Evolutionary conservation across 2,797 vertebrate species (phyloP), one percentile per base, ranked within the genome.

Genomic region (Periparus ater): DNA sequence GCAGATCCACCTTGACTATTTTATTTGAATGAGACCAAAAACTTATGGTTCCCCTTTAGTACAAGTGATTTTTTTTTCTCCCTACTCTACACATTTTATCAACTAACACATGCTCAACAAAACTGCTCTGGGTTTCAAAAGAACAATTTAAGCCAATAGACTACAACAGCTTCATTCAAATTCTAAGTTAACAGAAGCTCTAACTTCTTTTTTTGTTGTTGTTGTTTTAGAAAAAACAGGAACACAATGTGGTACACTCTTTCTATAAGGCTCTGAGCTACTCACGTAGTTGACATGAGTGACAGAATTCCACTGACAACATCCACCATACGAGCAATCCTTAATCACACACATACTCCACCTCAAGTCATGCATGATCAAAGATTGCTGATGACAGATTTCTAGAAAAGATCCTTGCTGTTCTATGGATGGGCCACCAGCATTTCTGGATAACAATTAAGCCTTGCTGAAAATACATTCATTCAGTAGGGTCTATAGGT

Each of bases 101-200:
- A 87, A 75, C 85, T 94, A 92, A 96, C 80, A 90, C 30, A 88
- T 1, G 15, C 72, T 68, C 82, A 63, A 38, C 62, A 53, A 58
- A 92, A 72, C 82, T 85, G 73, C 58, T 95, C 70, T 71, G 63
- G 71, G 86, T 95, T 97, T 92, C 95, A 85, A 63, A 40, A 72
- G 91, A 30, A 57, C 40, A 48, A 61, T 95, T 95, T 82, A 85
- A 97, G 91, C 88, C 89, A 97, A 97, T 81, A 84, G 36, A 96
- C 76, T 73, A 77, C 77, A 96, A 85, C 50, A 94, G 89, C 80
- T 63, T 83, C 72, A 27, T 55, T 86, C 53, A 72, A 88, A 72
- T 45, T 90, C 92, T 96, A 97, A 98, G 97, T 98, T 98, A 98
- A 98, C 98, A 98, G 97, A 98, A 98, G 98, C 98, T 98, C 97